phyloP scores from a whole-genome alignment of 2,888 invertebrate genomes.

The Mechanitis messenoides region DNA sequence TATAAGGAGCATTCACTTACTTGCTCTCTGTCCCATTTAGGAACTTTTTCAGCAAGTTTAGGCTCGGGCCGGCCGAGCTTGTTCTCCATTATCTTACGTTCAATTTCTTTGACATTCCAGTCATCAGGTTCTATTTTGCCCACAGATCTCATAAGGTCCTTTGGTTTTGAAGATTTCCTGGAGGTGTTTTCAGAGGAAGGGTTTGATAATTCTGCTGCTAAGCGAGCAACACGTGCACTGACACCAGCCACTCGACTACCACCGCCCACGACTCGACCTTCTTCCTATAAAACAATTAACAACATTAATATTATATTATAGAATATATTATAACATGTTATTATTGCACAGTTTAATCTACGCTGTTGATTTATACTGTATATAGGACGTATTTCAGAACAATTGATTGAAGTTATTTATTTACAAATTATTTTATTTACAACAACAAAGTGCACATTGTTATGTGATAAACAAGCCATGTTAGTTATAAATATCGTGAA shows the following conservation, averaged over 20 bases:
- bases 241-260: slow-evolving; percentile 50
- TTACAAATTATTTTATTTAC: background rate
- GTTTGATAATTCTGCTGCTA: slow-evolving; percentile 86
- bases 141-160: slow-evolving; percentile 89
- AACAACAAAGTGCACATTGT: slow-evolving; percentile 5
- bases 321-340: too few relatives aligned
- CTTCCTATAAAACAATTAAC: slow-evolving; percentile 45
- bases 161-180: slow-evolving; percentile 81
- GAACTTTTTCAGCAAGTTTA: slow-evolving; percentile 84
- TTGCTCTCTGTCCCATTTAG: slow-evolving; percentile 94
- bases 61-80: slow-evolving; percentile 80
- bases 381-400: background rate
- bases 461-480: slow-evolving; percentile 3
- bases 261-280: slow-evolving; percentile 57
- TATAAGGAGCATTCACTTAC: slow-evolving; percentile 40
- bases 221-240: slow-evolving; percentile 56
- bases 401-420: background rate
- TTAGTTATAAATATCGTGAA: slow-evolving; percentile 3
- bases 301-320: background rate
- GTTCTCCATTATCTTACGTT: slow-evolving; percentile 90
- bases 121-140: slow-evolving; percentile 92
- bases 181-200: slow-evolving; percentile 71
- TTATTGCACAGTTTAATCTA: too few relatives aligned
- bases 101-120: slow-evolving; percentile 94
- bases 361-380: too few relatives aligned